phyloP scores from a whole-genome alignment of 2,888 invertebrate species.

The Tubulanus polymorphus region DNA sequence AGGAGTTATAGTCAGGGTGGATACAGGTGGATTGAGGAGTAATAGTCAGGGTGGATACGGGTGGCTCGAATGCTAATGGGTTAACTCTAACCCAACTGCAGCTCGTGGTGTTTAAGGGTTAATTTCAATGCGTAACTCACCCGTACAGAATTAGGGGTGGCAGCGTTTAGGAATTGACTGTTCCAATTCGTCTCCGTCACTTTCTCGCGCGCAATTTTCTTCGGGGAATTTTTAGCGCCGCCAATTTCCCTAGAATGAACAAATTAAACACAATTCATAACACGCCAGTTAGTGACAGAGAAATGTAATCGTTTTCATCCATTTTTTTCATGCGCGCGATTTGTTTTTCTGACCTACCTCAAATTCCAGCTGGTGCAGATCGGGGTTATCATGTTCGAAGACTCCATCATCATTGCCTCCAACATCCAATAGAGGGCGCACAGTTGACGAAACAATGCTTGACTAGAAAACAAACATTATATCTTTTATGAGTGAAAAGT shows the following conservation, averaged over 20 bases:
- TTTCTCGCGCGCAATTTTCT: conserved; percentile 30
- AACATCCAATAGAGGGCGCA: conserved; percentile 52
- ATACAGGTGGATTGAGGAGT: too few species aligned
- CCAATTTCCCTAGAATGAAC: conserved; percentile 34
- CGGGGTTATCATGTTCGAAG: conserved; percentile 34
- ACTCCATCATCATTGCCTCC: conserved; percentile 48
- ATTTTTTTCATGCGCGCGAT: neutral
- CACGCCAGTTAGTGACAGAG: neutral
- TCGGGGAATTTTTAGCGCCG: conserved; percentile 28
- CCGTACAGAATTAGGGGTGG: too few species aligned
- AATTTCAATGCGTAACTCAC: too few species aligned
- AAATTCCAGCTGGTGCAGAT: conserved; percentile 47
- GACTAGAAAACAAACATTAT: conserved; percentile 20
- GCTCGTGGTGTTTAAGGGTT: too few species aligned
- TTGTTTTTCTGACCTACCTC: conserved; percentile 28
- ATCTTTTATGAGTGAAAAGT: neutral
- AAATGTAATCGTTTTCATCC: neutral
- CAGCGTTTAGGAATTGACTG: too few species aligned
- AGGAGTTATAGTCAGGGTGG: too few species aligned
- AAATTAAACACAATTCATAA: conserved; percentile 1
- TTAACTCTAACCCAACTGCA: too few species aligned
- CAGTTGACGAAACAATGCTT: conserved; percentile 47
- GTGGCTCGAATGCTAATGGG: too few species aligned
- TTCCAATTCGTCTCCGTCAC: conserved; percentile 18
- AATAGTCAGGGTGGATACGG: too few species aligned